Conservation (phyloP, 2,113 vertebrate species). For the Etheostoma cragini region DNA sequence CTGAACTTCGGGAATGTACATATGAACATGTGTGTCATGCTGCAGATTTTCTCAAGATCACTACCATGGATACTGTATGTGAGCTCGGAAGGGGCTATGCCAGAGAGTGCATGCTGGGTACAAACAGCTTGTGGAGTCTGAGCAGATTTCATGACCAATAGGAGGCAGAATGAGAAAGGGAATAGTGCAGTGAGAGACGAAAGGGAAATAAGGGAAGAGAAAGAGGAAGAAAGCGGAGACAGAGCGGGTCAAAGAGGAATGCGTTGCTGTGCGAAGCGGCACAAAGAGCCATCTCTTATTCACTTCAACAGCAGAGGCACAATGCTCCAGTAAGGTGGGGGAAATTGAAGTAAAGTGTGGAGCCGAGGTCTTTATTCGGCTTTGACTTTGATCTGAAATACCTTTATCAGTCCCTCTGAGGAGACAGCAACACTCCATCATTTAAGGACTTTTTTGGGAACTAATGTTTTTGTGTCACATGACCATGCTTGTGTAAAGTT, state of each 20-base stretch:
- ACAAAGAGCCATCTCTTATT: slow-evolving; percentile 67
- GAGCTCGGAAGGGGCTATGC: not conserved
- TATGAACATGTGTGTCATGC: not conserved
- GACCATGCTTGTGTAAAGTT: slow-evolving; percentile 17
- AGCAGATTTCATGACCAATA: slow-evolving; percentile 47
- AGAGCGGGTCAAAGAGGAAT: slow-evolving; percentile 59
- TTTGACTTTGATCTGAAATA: slow-evolving; percentile 78
- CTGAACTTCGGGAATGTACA: not conserved
- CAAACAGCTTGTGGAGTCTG: not conserved
- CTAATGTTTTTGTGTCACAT: slow-evolving; percentile 47
- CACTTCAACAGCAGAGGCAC: slow-evolving; percentile 61
- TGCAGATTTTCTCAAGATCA: slow-evolving; percentile 4
- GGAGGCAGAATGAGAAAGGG: slow-evolving; percentile 14
- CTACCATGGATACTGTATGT: not conserved
- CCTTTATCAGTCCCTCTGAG: slow-evolving; percentile 65
- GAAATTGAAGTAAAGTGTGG: slow-evolving; percentile 71
- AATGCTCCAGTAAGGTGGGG: slow-evolving; percentile 59
- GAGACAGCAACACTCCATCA: slow-evolving; percentile 39
- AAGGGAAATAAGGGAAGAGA: not conserved
- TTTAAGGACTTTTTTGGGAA: slow-evolving; percentile 38
- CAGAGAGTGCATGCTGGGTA: not conserved
- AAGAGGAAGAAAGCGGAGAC: not conserved
- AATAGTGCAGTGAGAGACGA: slow-evolving; percentile 21
- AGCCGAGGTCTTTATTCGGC: slow-evolving; percentile 68
- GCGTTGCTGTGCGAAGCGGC: slow-evolving; percentile 45